Percentiles rank a stretch among this genome's conserved stretches.
Conservation (phyloP, 1,140 invertebrate species). For the Cyclargus thomasi region DNA sequence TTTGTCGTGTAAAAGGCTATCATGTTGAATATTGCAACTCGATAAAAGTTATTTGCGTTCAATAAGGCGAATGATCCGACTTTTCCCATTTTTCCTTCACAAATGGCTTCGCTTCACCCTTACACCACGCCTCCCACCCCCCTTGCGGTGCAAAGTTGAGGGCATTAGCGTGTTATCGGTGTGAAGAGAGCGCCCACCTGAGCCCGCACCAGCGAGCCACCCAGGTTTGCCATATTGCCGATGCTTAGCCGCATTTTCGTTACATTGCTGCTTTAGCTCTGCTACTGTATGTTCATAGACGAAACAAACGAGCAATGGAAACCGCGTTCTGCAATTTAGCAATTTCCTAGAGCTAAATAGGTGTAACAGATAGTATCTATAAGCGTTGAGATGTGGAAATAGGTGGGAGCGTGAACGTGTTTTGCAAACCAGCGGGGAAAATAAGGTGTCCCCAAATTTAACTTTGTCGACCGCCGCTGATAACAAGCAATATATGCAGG, state of each 20-base stretch:
- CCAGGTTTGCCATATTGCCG: constrained; percentile 16
- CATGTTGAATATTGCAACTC: constrained; percentile 50
- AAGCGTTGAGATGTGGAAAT: constrained; percentile 73
- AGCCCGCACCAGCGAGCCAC: constrained; percentile 38
- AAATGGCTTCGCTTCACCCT: constrained; percentile 36
- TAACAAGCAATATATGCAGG: constrained; percentile 57
- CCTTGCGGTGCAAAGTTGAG: constrained; percentile 75
- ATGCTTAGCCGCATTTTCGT: background rate
- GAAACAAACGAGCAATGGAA: constrained; percentile 31
- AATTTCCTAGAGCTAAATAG: constrained; percentile 38
- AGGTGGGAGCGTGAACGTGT: constrained; percentile 72
- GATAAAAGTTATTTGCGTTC: constrained; percentile 70
- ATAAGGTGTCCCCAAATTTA: constrained; percentile 69
- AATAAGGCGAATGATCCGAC: constrained; percentile 69
- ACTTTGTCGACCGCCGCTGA: constrained; percentile 58
- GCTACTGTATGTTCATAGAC: too few relatives aligned
- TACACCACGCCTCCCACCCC: constrained; percentile 38
- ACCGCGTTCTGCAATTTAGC: background rate
- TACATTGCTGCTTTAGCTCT: constrained; percentile 32
- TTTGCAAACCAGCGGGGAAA: constrained; percentile 68
- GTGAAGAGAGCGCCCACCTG: constrained; percentile 70
- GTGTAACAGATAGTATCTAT: constrained; percentile 69
- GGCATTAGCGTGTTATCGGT: constrained; percentile 76
- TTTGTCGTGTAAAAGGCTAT: constrained; percentile 26
- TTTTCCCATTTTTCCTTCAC: constrained; percentile 68